phyloP scores from a whole-genome alignment of 2,113 vertebrate species.

The Thermophis baileyi region DNA sequence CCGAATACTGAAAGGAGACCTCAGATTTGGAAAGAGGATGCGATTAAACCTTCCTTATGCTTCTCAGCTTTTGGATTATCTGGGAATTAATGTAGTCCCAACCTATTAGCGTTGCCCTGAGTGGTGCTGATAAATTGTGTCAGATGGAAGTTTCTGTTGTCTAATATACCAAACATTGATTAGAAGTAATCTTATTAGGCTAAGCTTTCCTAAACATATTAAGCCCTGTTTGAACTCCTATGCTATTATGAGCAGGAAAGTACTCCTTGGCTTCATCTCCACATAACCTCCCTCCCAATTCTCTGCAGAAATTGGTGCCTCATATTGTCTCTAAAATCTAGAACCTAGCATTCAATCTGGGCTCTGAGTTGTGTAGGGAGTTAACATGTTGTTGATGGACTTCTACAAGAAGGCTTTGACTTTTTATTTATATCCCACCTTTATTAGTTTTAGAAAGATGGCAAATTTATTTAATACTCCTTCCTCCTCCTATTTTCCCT shows the following conservation, averaged over 20 bases:
- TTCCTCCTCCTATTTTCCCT: background rate
- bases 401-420: background rate
- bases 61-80: background rate
- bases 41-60: background rate
- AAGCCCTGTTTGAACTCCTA: background rate
- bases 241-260: background rate
- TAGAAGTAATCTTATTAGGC: background rate
- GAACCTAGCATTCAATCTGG: background rate
- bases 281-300: background rate
- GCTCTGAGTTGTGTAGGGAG: background rate
- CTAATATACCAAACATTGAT: background rate
- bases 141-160: background rate
- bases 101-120: background rate
- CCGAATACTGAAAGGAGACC: background rate
- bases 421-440: background rate
- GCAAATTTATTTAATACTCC: background rate
- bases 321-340: background rate
- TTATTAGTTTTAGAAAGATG: background rate
- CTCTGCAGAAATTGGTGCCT: background rate
- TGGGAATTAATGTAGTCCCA: background rate
- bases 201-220: background rate
- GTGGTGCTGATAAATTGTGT: background rate
- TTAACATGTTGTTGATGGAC: background rate
- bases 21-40: background rate
- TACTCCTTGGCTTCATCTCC: background rate